Evolutionary conservation across 1,140 invertebrate genomes (phyloP).

Genomic region (Parapsyche elsis): DNA sequence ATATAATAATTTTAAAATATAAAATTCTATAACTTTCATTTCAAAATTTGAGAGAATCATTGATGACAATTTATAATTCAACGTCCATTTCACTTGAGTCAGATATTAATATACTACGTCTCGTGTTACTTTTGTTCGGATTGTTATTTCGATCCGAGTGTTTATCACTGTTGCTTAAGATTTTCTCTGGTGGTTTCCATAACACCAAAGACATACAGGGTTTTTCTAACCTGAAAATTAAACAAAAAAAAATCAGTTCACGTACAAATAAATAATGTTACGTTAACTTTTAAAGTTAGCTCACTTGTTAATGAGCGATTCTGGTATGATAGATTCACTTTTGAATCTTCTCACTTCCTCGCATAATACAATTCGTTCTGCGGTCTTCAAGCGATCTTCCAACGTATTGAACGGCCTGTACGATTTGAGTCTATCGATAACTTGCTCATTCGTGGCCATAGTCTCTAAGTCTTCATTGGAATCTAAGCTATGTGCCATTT

Average conservation of each 20-base stretch:
- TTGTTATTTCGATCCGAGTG: slow-evolving; percentile 44
- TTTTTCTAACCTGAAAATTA: slow-evolving; percentile 69
- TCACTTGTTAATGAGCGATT: slow-evolving; percentile 71
- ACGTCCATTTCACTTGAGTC: slow-evolving; percentile 46
- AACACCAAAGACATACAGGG: slow-evolving; percentile 81
- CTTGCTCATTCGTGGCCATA: slow-evolving; percentile 41
- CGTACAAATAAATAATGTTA: slow-evolving; percentile 24
- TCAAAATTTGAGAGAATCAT: no score
- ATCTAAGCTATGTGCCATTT: background rate
- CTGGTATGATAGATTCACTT: slow-evolving; percentile 72
- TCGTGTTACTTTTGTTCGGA: slow-evolving; percentile 30
- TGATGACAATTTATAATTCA: slow-evolving; percentile 46
- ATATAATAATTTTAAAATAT: no score
- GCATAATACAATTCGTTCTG: slow-evolving; percentile 72
- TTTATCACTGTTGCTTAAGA: slow-evolving; percentile 51
- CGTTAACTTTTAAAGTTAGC: background rate
- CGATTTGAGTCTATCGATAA: slow-evolving; percentile 60
- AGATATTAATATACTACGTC: slow-evolving; percentile 45
- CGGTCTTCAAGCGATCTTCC: slow-evolving; percentile 67
- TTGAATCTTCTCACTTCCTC: slow-evolving; percentile 76
- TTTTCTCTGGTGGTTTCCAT: slow-evolving; percentile 77
- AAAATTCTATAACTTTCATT: no score
- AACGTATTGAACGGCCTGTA: slow-evolving; percentile 50
- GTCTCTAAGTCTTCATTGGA: slow-evolving; percentile 36
- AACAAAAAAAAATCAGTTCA: slow-evolving; percentile 19